These are phyloP conservation scores for Tenualosa ilisha DNA, from an alignment of 2,797 vertebrate species.

Conservation along the genomic window DNA sequence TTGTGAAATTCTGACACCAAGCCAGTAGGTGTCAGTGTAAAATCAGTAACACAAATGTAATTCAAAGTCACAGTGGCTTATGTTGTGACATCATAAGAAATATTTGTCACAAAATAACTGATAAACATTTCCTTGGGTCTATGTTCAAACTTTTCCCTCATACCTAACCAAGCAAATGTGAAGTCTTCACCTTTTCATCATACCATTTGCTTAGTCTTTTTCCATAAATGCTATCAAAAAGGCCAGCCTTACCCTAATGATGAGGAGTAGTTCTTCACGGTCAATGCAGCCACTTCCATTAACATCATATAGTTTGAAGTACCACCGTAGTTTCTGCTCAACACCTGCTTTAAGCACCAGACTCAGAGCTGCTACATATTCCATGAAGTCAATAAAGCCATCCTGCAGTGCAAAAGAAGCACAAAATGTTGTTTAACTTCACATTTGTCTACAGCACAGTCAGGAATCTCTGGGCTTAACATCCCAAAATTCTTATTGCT, in stretches of 20 bases:
- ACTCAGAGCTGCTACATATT: slow-evolving; percentile 84
- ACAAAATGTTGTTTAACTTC: not conserved
- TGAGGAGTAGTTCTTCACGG: slow-evolving; percentile 77
- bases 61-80: not conserved
- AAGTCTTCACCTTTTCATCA: too few species aligned
- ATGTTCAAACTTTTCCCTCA: too few species aligned
- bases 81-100: not conserved
- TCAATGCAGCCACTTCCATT: slow-evolving; percentile 83
- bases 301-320: slow-evolving; percentile 83
- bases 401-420: slow-evolving; percentile 62
- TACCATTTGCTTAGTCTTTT: not conserved
- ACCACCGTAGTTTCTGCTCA: slow-evolving; percentile 84
- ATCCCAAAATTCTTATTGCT: too few species aligned
- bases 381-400: slow-evolving; percentile 86
- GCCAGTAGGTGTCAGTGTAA: slow-evolving; percentile 10
- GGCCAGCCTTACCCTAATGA: slow-evolving; percentile 71
- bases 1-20: too few species aligned
- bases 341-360: slow-evolving; percentile 80
- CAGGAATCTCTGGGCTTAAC: too few species aligned
- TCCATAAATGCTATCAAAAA: not conserved
- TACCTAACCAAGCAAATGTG: too few species aligned
- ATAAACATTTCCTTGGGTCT: too few species aligned
- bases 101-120: too few species aligned
- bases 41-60: not conserved
- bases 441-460: too few species aligned